Evolutionary conservation across 2,113 vertebrate species (phyloP), one percentile per base, ranked within the genome.

Genomic region (Cyrtonyx montezumae): DNA sequence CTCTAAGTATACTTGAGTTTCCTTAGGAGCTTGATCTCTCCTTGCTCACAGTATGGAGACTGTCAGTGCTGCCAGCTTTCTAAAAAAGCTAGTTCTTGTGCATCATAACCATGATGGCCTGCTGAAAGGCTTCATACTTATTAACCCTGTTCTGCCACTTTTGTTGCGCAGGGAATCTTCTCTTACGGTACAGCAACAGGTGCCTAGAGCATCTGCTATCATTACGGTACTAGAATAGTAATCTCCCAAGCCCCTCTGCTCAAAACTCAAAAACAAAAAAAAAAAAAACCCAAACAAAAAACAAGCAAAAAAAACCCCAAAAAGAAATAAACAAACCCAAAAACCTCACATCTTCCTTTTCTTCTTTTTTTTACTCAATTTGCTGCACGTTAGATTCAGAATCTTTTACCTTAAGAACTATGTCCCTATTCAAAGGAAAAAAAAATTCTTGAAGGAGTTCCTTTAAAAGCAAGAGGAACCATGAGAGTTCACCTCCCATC

Each of bases 1-100:
- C 30, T 22, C 2, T 16, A 14, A 61, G 17, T n/a, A 25, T 0
- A 0, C 11, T 69, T 22, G 20, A 69, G 25, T 56, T 80, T n/a
- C 42, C 7, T 53, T 67, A 46, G 46, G 30, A 91, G 25, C 34
- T 26, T 37, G 9, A 62, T 80, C 48, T 73, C 13, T 87, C 34
- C 42, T 43, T 75, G 23, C 13, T 48, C 6, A 37, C 9, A 28
- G 11, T 3, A 59, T 16, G 56, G 62, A 75, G 28, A 59, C 63
- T 49, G 28, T 17, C 4, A 3, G 18, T 45, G 32, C 70, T 85
- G 73, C 45, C n/a, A 53, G 30, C 71, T 83, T 76, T 55, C 15
- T 12, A 30, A 62, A 85, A 65, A 7, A 40, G 40, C 7, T 66
- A 28, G 17, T 58, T 79, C 25, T 71, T 67, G 30, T 80, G 21